phyloP scores from a whole-genome alignment of 2,888 invertebrate genomes.

The Sympetrum striolatum region DNA sequence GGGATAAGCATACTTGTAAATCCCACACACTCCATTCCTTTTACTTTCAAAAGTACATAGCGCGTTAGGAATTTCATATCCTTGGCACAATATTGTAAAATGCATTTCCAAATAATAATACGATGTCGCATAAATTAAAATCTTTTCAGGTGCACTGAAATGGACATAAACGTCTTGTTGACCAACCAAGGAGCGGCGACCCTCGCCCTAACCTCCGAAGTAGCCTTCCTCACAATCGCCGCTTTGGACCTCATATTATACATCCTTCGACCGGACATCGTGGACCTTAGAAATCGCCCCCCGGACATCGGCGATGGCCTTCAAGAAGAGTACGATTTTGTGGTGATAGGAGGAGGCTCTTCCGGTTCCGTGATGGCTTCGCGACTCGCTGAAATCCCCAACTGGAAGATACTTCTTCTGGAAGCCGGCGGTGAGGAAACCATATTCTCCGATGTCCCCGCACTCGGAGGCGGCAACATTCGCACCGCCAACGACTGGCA shows the following conservation, averaged over 20 bases:
- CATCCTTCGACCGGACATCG: conserved; percentile 72
- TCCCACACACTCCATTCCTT: too few relatives aligned
- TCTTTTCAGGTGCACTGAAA: background rate
- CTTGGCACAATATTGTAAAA: too few relatives aligned
- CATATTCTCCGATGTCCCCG: conserved; percentile 48
- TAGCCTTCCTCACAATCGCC: conserved; percentile 70
- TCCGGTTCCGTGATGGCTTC: conserved; percentile 55
- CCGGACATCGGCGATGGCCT: background rate
- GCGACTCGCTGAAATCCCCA: conserved; percentile 52
- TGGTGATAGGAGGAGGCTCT: conserved; percentile 45
- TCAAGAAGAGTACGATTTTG: conserved; percentile 37
- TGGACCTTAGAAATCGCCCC: conserved; percentile 62
- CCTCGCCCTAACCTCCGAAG: conserved; percentile 70
- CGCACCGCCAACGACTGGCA: conserved; percentile 53
- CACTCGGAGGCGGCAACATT: conserved; percentile 46
- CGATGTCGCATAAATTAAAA: too few relatives aligned
- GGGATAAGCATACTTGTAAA: too few relatives aligned
- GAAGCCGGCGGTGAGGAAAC: conserved; percentile 48
- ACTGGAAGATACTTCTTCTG: conserved; percentile 48
- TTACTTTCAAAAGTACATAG: too few relatives aligned
- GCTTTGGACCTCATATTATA: conserved; percentile 70
- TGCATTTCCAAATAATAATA: too few relatives aligned
- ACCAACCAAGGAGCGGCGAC: conserved; percentile 64
- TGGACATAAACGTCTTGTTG: background rate
- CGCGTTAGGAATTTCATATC: too few relatives aligned